A percentile compares a stretch with the other conserved stretches of the same genome.
Conservation (phyloP, 2,888 invertebrate species). For the Platycnemis pennipes region DNA sequence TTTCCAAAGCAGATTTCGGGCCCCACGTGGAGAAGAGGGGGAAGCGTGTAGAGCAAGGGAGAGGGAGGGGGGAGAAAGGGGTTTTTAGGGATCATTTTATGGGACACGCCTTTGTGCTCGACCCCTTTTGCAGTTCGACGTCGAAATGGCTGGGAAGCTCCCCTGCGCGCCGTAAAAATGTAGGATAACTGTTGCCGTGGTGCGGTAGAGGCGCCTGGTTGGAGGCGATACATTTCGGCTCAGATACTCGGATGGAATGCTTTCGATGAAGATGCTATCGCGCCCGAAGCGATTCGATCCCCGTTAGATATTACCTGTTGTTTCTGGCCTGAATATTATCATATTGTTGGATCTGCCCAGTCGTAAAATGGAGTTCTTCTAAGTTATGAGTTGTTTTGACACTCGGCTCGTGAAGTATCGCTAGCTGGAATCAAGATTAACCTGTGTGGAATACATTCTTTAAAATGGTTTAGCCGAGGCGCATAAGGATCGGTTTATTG, state of each 20-base stretch:
- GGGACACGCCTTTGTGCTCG: slow-evolving; percentile 15
- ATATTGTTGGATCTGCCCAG: slow-evolving; percentile 6
- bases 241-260: slow-evolving; percentile 17
- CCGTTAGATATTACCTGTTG: slow-evolving; percentile 31
- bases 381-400: slow-evolving; percentile 25
- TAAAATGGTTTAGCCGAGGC: background rate
- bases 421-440: background rate
- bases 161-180: slow-evolving; percentile 29
- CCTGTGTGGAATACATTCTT: background rate
- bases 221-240: slow-evolving; percentile 22
- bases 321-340: slow-evolving; percentile 22
- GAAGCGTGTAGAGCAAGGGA: background rate
- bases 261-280: slow-evolving; percentile 28
- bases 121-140: slow-evolving; percentile 8
- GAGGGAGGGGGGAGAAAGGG: background rate
- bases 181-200: slow-evolving; percentile 26
- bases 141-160: slow-evolving; percentile 26
- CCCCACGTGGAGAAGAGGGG: background rate
- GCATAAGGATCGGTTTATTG: background rate
- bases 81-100: slow-evolving; percentile 21
- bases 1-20: slow-evolving; percentile 13
- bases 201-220: background rate
- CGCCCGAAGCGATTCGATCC: background rate
- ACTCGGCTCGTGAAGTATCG: background rate
- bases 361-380: background rate